These are phyloP conservation scores for Asbolus verrucosus DNA, from an alignment of 1,140 invertebrate genomes.

Conservation along the genomic window DNA sequence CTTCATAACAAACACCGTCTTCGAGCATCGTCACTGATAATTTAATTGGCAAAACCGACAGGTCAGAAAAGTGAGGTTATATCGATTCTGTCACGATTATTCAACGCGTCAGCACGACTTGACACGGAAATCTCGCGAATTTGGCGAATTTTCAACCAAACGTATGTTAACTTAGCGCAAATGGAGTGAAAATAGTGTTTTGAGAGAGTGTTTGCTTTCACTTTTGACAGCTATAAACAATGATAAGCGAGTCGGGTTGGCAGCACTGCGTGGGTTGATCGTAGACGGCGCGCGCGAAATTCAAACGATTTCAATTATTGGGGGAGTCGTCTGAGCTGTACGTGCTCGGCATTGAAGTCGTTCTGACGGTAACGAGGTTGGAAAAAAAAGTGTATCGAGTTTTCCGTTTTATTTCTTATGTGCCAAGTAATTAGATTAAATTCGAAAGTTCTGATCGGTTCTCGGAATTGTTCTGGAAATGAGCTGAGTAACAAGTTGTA, in stretches of 20 bases:
- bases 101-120: too few species aligned
- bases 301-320: too few species aligned
- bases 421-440: constrained; percentile 15
- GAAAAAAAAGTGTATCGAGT: too few species aligned
- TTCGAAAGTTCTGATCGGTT: constrained; percentile 12
- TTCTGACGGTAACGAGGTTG: too few species aligned
- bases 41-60: too few species aligned
- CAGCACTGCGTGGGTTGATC: neutral
- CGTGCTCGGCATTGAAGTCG: too few species aligned
- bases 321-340: too few species aligned
- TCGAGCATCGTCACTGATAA: constrained; percentile 4
- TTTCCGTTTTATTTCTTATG: too few species aligned
- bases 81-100: neutral
- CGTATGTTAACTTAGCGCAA: neutral
- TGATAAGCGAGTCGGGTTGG: constrained; percentile 8
- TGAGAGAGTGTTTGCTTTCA: constrained; percentile 30
- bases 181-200: neutral
- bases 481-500: constrained; percentile 39
- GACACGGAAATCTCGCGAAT: too few species aligned
- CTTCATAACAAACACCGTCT: constrained; percentile 15
- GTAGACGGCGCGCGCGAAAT: neutral
- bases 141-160: neutral
- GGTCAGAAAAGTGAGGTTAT: constrained; percentile 18
- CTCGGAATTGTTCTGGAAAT: constrained; percentile 23
- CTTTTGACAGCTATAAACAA: constrained; percentile 42